Base-by-base conservation (phyloP, 2,888 invertebrate genomes). In the Nysson spinosus region DNA sequence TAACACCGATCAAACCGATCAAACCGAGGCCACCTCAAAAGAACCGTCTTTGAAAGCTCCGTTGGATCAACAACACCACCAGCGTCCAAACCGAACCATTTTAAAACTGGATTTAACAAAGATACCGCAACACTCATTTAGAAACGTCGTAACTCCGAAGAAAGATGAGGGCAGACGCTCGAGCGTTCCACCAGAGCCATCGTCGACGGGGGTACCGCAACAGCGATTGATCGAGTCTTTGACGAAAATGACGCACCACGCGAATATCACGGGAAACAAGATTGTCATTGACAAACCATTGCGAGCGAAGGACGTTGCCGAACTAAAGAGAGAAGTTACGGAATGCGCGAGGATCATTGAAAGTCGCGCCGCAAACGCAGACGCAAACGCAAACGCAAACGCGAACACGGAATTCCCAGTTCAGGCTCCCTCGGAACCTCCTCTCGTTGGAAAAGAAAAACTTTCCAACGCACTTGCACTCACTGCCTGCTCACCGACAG, bases 81-180 rank as follows among this genome's bases (percentile, higher is more conserved):
- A n/a, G 1, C 66, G 71, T 0, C 62, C 77, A 1, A 83, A 64
- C 44, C 67, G 84, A 37, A 75, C 72, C 4, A 83, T 78, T 46
- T 60, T 86, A 40, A 86, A 84, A 58, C 66, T 86, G 5, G 86
- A 86, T 46, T 61, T 86, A 0, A 82, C 86, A 0, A 85, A 84
- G 51, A 85, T 86, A 43, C 86, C 86, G 0, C 85, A 85, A 40
- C 84, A 85, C 51, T 74, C 82, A 4, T 85, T 83, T 55, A 78
- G 85, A 47, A 78, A 75, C 32, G 39, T 57, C 32, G 39, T 57
- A 5, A 68, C 74, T 0, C 61, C 77, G 0, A 79, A 78, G 17
- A 81, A 72, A 42, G 82, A 82, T 0, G n/a, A n/a, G n/a, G n/a
- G n/a, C n/a, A n/a, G n/a, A n/a, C n/a, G n/a, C n/a, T n/a, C n/a